Evolutionary conservation across 2,888 invertebrate species (phyloP).

Genomic region (Volucella inflata): DNA sequence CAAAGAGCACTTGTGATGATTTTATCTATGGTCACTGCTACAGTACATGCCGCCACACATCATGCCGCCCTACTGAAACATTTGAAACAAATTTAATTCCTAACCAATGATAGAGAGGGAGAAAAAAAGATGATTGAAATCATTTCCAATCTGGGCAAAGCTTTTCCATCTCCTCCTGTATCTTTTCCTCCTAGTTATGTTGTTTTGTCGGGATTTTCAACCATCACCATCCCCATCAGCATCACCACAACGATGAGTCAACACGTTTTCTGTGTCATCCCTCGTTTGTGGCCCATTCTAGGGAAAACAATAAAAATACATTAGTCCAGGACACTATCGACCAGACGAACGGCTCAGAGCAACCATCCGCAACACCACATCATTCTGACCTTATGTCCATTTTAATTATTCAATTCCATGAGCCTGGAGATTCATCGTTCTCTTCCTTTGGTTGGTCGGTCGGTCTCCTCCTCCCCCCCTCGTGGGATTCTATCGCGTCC

Average conservation of each 20-base stretch:
- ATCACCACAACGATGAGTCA: not conserved
- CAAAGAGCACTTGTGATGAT: no score
- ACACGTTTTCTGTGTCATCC: slow-evolving; percentile 23
- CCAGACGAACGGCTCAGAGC: slow-evolving; percentile 4
- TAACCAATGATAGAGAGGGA: no score
- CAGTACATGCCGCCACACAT: no score
- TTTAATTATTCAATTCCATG: slow-evolving; percentile 74
- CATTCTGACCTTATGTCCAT: slow-evolving; percentile 70
- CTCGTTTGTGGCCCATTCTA: slow-evolving; percentile 11
- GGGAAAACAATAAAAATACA: slow-evolving; percentile 68
- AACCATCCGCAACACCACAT: slow-evolving; percentile 58
- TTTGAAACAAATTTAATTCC: no score
- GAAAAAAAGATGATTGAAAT: no score
- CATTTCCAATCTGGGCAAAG: no score
- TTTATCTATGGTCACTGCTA: no score
- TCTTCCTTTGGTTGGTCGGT: not conserved
- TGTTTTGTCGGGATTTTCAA: not conserved
- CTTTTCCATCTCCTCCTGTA: not conserved
- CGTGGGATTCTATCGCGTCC: slow-evolving; percentile 1
- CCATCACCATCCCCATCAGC: not conserved
- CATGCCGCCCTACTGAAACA: no score
- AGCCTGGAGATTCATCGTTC: slow-evolving; percentile 50
- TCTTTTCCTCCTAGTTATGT: not conserved
- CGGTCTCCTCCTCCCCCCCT: not conserved
- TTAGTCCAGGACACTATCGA: slow-evolving; percentile 29